Percentiles rank a stretch among this genome's conserved stretches.
Conservation (phyloP, 2,888 invertebrate genomes). For the Idaea dimidiata region DNA sequence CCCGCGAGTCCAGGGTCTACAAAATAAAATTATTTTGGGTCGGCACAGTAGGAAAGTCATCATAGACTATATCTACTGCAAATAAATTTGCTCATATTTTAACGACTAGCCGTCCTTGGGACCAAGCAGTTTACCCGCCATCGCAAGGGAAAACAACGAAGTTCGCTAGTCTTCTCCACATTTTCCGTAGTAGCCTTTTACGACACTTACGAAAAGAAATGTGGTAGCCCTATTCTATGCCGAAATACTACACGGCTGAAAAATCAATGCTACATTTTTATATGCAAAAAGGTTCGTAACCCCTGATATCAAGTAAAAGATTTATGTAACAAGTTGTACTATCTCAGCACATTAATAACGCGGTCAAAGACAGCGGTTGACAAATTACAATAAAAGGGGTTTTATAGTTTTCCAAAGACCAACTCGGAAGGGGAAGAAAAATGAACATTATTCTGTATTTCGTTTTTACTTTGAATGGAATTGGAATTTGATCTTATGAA, state of each 20-base stretch:
- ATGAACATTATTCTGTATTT: slow-evolving; percentile 10
- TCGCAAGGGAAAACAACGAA: too few relatives aligned
- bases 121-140: too few relatives aligned
- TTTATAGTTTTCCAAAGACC: slow-evolving; percentile 25
- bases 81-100: too few relatives aligned
- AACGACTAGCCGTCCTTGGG: too few relatives aligned
- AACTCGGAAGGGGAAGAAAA: slow-evolving; percentile 10
- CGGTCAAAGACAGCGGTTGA: slow-evolving; percentile 27
- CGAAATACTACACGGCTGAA: neutral
- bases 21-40: too few relatives aligned
- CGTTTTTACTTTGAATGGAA: neutral
- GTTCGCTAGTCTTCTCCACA: too few relatives aligned
- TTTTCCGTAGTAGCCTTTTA: too few relatives aligned
- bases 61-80: too few relatives aligned
- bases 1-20: too few relatives aligned
- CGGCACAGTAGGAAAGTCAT: too few relatives aligned
- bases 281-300: slow-evolving; percentile 7
- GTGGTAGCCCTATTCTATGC: too few relatives aligned
- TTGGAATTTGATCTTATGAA: neutral
- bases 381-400: slow-evolving; percentile 30
- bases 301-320: slow-evolving; percentile 14
- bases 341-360: slow-evolving; percentile 27
- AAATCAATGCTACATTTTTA: neutral
- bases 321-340: slow-evolving; percentile 23
- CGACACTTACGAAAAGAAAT: too few relatives aligned